Evolutionary conservation across 2,113 vertebrate species (phyloP).

Genomic region (Poeciliopsis retropinna): DNA sequence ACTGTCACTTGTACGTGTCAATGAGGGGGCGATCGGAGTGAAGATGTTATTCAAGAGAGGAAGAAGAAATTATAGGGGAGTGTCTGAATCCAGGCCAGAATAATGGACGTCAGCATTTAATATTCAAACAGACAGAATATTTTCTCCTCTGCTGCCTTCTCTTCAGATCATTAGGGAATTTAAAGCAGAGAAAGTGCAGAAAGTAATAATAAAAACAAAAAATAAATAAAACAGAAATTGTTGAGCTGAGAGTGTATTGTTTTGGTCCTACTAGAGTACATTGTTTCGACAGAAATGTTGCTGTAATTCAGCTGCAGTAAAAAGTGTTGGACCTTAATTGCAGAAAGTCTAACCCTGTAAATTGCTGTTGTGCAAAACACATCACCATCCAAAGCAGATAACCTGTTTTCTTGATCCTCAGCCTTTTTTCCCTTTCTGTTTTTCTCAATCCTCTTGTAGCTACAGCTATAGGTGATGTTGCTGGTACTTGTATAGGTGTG

Average conservation of each 20-base stretch:
- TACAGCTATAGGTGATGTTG: constrained; percentile 12
- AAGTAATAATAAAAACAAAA: neutral
- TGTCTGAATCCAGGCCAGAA: constrained; percentile 13
- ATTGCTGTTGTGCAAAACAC: constrained; percentile 21
- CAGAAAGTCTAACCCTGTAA: constrained; percentile 16
- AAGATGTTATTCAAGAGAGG: constrained; percentile 57
- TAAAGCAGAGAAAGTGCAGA: neutral
- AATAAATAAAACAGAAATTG: neutral
- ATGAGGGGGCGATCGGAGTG: constrained; percentile 62
- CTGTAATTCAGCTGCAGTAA: constrained; percentile 42
- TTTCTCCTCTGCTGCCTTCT: constrained; percentile 22
- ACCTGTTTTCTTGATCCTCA: constrained; percentile 33
- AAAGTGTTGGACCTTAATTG: constrained; percentile 46
- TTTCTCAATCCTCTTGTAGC: constrained; percentile 6
- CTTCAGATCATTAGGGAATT: constrained; percentile 1
- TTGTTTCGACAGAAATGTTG: constrained; percentile 15
- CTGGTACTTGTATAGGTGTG: neutral
- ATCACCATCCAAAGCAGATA: constrained; percentile 22
- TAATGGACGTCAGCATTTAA: constrained; percentile 21
- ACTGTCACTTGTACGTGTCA: constrained; percentile 61
- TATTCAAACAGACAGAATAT: constrained; percentile 32
- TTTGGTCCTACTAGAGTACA: neutral
- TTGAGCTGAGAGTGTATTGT: neutral
- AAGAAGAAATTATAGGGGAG: constrained; percentile 47
- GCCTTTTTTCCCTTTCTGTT: constrained; percentile 12